Evolutionary conservation across 2,888 invertebrate genomes (phyloP), one percentile per base, ranked within the genome.

Genomic region (Ochropleura leucogaster): DNA sequence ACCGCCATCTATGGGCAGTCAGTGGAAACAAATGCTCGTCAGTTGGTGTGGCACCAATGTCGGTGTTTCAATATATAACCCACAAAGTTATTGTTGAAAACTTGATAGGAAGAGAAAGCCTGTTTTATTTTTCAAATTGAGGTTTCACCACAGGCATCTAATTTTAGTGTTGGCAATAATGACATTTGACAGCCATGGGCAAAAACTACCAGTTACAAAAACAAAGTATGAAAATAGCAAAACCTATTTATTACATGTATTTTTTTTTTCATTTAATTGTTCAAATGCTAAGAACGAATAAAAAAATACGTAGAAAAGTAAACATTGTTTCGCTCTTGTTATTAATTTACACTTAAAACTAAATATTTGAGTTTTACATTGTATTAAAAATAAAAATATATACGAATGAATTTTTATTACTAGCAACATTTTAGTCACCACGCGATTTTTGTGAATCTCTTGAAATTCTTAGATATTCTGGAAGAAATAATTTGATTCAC

Each of bases 371-470:
- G 4, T 10, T 10, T 55, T 14, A 0, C 20, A 3, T 0, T 0
- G 1, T 16, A 9, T 9, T 9, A 6, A 20, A 42, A 30, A 30
- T 30, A 2, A 30, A 46, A 42, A 30, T 42, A 18, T 8, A 12
- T 46, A 3, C 62, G 60, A 55, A 14, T n/a, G 16, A 30, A 46
- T 74, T 77, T 79, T 82, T 84, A 64, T 3, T n/a, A n/a, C 79
- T 93, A 90, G 92, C 90, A 95, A 94, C 91, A 87, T 89, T 82
- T 85, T 84, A 88, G 85, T 92, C 92, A 95, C 94, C 95, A 95
- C 95, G 94, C 94, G 95, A 94, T 94, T 93, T 92, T 92, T 81
- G 89, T 90, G 89, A 89, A 87, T 90, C 73, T 86, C 84, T 84
- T 85, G 77, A 78, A 83, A 14, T 88, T 88, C 78, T 75, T 88